Evolutionary conservation across 2,797 vertebrate genomes (phyloP).

Genomic region (Hapalemur alaotrensis): DNA sequence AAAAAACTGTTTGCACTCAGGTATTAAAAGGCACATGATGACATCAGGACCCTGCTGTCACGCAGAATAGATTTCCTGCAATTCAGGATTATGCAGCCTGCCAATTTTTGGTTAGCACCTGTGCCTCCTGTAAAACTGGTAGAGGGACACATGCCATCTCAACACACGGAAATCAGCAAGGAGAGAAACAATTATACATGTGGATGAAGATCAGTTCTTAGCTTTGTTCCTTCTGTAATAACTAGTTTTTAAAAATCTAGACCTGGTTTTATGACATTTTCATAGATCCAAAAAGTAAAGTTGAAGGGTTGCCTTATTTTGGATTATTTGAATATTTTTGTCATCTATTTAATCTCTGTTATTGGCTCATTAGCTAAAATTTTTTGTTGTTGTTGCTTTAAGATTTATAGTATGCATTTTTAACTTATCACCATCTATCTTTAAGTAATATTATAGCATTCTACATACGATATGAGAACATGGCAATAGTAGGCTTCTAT

Average conservation of each 20-base stretch:
- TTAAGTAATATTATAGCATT: background rate
- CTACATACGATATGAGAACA: background rate
- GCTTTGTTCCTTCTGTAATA: background rate
- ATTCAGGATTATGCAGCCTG: background rate
- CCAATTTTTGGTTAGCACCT: conserved; percentile 14
- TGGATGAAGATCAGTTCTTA: background rate
- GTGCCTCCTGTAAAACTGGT: background rate
- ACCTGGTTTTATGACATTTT: background rate
- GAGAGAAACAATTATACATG: background rate
- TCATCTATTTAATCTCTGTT: background rate
- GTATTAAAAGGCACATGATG: background rate
- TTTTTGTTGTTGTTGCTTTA: background rate
- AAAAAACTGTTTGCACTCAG: background rate
- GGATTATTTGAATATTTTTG: background rate
- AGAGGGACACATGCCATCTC: background rate
- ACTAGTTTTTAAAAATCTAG: background rate
- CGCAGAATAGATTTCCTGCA: background rate
- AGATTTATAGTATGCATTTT: background rate
- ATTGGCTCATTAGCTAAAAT: background rate
- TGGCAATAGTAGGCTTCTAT: background rate
- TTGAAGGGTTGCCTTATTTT: background rate
- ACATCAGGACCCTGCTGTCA: background rate
- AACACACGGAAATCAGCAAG: background rate
- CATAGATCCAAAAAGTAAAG: background rate
- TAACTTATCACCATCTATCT: background rate